A percentile compares a stretch with the other conserved stretches of the same genome.
phyloP scores from a whole-genome alignment of 2,797 vertebrate genomes.

The Oreochromis grahami region DNA sequence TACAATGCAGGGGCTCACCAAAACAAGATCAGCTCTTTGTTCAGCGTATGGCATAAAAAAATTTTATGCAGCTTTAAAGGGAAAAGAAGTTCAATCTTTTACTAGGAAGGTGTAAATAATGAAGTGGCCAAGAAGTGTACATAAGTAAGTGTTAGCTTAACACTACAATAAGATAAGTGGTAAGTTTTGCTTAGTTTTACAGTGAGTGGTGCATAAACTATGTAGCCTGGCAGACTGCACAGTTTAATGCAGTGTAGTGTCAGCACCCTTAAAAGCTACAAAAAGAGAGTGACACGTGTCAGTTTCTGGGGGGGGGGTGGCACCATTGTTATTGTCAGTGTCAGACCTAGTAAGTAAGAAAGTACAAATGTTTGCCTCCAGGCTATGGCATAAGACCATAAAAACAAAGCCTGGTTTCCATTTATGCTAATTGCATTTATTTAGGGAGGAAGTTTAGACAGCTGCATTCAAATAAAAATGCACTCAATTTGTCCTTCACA shows the following conservation, averaged over 20 bases:
- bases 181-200: background rate
- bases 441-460: too few species aligned
- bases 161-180: background rate
- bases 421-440: too few species aligned
- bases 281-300: background rate
- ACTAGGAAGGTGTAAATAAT: background rate
- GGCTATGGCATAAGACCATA: too few species aligned
- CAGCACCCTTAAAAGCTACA: background rate
- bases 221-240: background rate
- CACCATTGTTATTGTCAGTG: background rate
- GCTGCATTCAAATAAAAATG: too few species aligned
- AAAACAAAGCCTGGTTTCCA: too few species aligned
- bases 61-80: background rate
- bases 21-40: background rate
- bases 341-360: too few species aligned
- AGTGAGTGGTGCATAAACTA: background rate
- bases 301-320: background rate
- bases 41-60: background rate
- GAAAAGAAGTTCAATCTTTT: background rate
- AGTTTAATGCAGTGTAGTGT: background rate
- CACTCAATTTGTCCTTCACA: too few species aligned
- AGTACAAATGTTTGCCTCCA: too few species aligned
- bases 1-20: background rate
- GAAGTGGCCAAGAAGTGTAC: background rate
- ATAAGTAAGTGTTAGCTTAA: background rate